These are phyloP conservation scores for Phoenicopterus ruber DNA, from an alignment of 2,113 vertebrate genomes.

Conservation along the genomic window DNA sequence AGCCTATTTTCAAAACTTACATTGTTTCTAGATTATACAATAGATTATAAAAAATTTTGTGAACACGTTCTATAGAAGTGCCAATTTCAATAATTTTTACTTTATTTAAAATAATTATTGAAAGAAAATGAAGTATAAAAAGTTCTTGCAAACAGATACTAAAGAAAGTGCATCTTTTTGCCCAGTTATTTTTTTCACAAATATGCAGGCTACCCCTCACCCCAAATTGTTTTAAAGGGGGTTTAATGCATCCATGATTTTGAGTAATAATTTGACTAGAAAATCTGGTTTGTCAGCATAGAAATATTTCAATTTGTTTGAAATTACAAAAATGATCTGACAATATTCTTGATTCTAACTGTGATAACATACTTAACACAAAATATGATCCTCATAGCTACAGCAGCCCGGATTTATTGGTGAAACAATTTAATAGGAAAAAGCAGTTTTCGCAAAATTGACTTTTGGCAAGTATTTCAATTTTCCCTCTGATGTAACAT, in stretches of 20 bases:
- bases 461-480: background rate
- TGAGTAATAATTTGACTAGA: background rate
- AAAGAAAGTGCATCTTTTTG: background rate
- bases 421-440: background rate
- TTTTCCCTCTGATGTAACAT: background rate
- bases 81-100: background rate
- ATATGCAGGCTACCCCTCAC: background rate
- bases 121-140: background rate
- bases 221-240: background rate
- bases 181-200: background rate
- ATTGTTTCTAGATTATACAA: background rate
- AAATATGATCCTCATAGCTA: background rate
- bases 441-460: background rate
- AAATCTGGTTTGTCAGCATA: background rate
- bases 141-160: background rate
- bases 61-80: accelerated
- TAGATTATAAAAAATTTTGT: background rate
- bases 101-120: background rate
- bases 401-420: background rate
- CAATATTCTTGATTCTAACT: background rate
- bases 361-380: background rate
- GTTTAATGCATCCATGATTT: background rate
- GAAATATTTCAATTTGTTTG: background rate
- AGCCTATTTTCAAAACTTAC: background rate
- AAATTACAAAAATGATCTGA: background rate